phyloP scores from a whole-genome alignment of 2,113 vertebrate species.

The Chloropsis hardwickii region DNA sequence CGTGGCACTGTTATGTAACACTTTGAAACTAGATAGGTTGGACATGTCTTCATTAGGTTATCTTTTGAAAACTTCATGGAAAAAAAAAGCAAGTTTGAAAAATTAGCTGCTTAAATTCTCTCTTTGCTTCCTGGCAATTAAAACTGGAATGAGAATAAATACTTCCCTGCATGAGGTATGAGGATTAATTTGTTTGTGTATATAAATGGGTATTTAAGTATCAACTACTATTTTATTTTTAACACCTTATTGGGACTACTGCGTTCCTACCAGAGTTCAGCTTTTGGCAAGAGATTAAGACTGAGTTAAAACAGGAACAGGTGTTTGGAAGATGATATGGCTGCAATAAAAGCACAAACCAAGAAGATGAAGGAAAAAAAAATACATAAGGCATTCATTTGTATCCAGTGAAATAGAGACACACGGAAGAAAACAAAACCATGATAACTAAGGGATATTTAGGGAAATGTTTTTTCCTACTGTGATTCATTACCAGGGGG shows the following conservation, averaged over 20 bases:
- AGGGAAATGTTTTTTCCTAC: neutral
- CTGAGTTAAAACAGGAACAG: constrained; percentile 20
- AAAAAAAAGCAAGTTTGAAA: constrained; percentile 13
- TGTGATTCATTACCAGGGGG: neutral
- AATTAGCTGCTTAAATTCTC: constrained; percentile 32
- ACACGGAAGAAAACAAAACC: neutral
- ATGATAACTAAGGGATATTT: neutral
- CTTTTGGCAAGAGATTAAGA: constrained; percentile 42
- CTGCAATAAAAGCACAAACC: constrained; percentile 1
- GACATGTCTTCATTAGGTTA: neutral
- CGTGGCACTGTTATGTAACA: neutral
- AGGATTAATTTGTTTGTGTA: constrained; percentile 52
- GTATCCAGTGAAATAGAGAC: neutral
- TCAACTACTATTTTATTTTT: constrained; percentile 53
- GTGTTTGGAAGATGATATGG: constrained; percentile 18
- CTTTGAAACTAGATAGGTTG: neutral
- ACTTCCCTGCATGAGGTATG: constrained; percentile 35
- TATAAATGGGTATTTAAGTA: constrained; percentile 42
- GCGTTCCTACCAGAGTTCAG: neutral
- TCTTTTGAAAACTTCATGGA: neutral
- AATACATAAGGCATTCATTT: neutral
- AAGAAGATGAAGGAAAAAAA: neutral
- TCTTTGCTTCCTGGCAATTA: constrained; percentile 48
- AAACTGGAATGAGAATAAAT: constrained; percentile 50
- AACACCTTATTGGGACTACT: constrained; percentile 24